These are phyloP conservation scores for Enteromius radiatus DNA, from an alignment of 2,797 vertebrate species.

Conservation along the genomic window DNA sequence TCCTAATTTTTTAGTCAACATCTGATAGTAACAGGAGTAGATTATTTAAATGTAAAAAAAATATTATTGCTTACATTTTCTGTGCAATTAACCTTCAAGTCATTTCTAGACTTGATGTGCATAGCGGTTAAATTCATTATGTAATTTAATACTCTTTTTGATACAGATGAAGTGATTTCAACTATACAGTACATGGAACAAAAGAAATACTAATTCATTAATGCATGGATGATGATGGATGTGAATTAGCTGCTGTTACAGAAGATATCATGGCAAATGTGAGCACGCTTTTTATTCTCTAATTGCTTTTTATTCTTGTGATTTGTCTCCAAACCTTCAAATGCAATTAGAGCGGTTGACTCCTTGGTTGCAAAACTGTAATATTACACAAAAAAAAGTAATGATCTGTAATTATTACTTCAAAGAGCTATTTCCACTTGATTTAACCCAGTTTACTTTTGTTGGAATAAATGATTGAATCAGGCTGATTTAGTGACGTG, in stretches of 20 bases:
- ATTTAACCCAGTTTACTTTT: too few relatives aligned
- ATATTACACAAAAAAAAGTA: not conserved
- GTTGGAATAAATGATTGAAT: too few relatives aligned
- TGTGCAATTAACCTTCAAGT: not conserved
- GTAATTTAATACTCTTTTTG: not conserved
- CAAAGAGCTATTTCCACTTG: too few relatives aligned
- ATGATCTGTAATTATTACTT: not conserved
- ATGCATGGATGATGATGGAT: not conserved
- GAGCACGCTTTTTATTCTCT: too few relatives aligned
- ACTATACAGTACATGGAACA: not conserved
- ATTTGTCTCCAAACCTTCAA: not conserved
- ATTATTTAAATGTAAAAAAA: too few relatives aligned
- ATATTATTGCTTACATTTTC: not conserved
- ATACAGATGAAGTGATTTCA: not conserved
- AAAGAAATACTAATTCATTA: not conserved
- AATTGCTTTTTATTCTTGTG: too few relatives aligned
- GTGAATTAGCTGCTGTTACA: not conserved
- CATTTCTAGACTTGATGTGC: not conserved
- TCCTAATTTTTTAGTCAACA: not conserved
- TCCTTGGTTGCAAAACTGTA: not conserved
- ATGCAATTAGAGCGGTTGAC: not conserved
- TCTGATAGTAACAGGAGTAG: not conserved
- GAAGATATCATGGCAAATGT: too few relatives aligned
- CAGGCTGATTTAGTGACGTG: too few relatives aligned
- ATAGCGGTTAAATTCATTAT: not conserved